Evolutionary conservation across 92 coral and sea anemone species (phyloP).

Genomic region (Paragorgia papillata): DNA sequence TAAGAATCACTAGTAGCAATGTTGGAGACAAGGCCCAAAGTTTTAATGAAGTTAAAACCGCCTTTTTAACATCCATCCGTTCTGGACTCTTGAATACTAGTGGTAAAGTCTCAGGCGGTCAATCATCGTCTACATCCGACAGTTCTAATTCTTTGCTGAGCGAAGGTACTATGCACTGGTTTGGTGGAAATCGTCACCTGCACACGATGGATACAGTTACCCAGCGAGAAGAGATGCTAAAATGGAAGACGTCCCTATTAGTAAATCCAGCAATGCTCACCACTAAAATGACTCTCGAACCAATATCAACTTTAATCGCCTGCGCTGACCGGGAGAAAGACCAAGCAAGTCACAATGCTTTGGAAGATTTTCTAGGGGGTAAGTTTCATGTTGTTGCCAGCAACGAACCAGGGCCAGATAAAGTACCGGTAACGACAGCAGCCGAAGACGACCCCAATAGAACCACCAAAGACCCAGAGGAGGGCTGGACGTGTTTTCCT

Average conservation of each 20-base stretch:
- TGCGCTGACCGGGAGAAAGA: slow-evolving; percentile 4
- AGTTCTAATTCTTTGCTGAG: background rate
- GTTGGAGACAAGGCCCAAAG: background rate
- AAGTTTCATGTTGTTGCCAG: background rate
- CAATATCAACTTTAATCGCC: background rate
- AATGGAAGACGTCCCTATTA: slow-evolving; percentile 17
- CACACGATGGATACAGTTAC: background rate
- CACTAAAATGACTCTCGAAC: background rate
- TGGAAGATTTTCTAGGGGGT: background rate
- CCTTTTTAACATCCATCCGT: background rate
- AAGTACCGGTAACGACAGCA: background rate
- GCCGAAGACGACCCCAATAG: slow-evolving; percentile 4
- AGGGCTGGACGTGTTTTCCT: no score
- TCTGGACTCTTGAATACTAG: background rate
- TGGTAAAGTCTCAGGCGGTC: background rate
- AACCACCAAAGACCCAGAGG: no score
- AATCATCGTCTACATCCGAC: background rate
- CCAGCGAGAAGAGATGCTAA: background rate
- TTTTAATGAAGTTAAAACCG: background rate
- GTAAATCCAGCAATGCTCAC: slow-evolving; percentile 8
- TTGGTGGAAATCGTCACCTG: slow-evolving; percentile 21
- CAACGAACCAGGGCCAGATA: background rate
- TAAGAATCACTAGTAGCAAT: background rate
- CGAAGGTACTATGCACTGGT: background rate
- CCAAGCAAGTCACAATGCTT: slow-evolving; percentile 6